Percentiles rank a stretch among this genome's conserved stretches.
Conservation (phyloP, 2,113 vertebrate genomes). For the Speoplatyrhinus poulsoni region DNA sequence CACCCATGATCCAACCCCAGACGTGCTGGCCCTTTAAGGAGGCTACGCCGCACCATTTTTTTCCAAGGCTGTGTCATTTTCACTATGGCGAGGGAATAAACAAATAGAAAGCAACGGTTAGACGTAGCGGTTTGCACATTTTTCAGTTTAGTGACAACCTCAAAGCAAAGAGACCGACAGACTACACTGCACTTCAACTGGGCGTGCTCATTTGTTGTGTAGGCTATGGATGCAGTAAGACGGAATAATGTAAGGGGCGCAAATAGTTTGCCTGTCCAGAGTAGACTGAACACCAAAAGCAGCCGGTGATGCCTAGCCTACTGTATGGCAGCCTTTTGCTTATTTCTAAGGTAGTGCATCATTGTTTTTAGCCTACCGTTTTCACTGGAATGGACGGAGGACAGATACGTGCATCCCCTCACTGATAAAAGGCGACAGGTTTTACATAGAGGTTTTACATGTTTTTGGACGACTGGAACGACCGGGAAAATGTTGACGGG, state of each 20-base stretch:
- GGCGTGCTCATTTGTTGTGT: not conserved
- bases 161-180: not conserved
- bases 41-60: slow-evolving; percentile 25
- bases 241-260: slow-evolving; percentile 41
- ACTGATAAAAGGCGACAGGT: not conserved
- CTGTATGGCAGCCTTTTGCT: not conserved
- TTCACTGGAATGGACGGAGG: slow-evolving; percentile 2
- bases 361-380: not conserved
- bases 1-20: not conserved
- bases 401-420: not conserved
- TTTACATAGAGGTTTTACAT: not conserved
- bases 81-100: slow-evolving; percentile 70
- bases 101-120: slow-evolving; percentile 36
- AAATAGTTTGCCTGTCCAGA: slow-evolving; percentile 22
- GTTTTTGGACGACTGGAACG: not conserved
- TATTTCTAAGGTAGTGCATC: not conserved
- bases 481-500: slow-evolving; percentile 74
- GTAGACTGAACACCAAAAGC: slow-evolving; percentile 21
- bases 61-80: slow-evolving; percentile 50
- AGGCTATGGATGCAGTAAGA: slow-evolving; percentile 24
- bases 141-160: slow-evolving; percentile 24
- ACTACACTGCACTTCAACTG: not conserved
- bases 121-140: slow-evolving; percentile 38
- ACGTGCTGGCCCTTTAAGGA: slow-evolving; percentile 75
- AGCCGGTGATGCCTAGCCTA: slow-evolving; percentile 36